phyloP scores from a whole-genome alignment of 92 coral and sea anemone species.

The Epizoanthus ramosus region DNA sequence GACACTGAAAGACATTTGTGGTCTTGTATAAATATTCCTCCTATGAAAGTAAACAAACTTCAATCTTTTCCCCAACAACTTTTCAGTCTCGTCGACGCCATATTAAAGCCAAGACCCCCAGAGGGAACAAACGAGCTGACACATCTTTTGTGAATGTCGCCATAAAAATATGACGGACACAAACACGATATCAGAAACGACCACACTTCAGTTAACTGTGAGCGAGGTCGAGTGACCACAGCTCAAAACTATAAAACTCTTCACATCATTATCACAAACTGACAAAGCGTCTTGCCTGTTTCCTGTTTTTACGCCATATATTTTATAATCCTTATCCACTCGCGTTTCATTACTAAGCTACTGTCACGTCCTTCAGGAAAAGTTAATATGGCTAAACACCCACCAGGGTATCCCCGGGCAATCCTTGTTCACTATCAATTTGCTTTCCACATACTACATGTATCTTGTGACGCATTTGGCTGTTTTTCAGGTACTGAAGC shows the following conservation, averaged over 20 bases:
- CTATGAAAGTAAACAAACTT: neutral
- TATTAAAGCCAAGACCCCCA: neutral
- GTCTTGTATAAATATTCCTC: slow-evolving; percentile 5
- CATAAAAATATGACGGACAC: neutral
- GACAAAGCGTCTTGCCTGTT: neutral
- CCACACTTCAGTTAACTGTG: neutral
- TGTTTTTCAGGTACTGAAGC: neutral
- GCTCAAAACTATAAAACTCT: slow-evolving; percentile 2
- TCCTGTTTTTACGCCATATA: slow-evolving; percentile 13
- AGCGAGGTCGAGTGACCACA: slow-evolving; percentile 19
- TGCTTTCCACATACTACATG: neutral
- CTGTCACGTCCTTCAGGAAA: slow-evolving; percentile 26
- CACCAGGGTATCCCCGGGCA: slow-evolving; percentile 13
- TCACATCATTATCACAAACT: slow-evolving; percentile 6
- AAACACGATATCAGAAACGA: neutral
- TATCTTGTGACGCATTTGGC: slow-evolving; percentile 7
- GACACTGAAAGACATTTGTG: neutral
- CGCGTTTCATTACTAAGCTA: slow-evolving; percentile 3
- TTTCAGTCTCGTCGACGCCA: slow-evolving; percentile 25
- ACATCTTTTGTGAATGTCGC: neutral
- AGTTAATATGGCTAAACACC: neutral
- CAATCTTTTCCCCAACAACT: slow-evolving; percentile 2
- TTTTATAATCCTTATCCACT: neutral
- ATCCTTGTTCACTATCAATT: neutral
- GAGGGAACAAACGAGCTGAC: neutral